phyloP scores from a whole-genome alignment of 2,113 vertebrate genomes.

The Ciconia stormi region DNA sequence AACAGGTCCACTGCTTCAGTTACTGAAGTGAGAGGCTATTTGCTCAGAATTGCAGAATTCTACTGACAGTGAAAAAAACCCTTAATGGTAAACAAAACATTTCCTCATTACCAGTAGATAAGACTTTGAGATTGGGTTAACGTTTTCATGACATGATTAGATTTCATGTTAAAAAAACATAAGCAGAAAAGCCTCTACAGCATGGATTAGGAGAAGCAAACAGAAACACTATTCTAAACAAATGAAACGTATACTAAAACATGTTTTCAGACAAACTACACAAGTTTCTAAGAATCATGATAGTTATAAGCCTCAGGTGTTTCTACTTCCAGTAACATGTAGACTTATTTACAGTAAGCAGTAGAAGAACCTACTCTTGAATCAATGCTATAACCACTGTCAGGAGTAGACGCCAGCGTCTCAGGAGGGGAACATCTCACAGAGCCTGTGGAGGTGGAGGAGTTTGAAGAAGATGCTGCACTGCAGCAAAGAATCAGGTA shows the following conservation, averaged over 20 bases:
- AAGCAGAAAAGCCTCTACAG: not conserved
- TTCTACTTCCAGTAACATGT: not conserved
- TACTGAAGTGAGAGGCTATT: not conserved
- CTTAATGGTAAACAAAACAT: not conserved
- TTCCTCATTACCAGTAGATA: not conserved
- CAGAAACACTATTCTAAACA: not conserved
- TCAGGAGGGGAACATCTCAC: slow-evolving; percentile 96
- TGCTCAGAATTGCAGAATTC: not conserved
- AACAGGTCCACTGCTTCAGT: not conserved
- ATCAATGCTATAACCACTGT: slow-evolving; percentile 96
- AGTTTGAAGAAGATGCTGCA: slow-evolving; percentile 80
- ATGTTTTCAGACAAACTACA: not conserved
- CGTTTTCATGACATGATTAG: not conserved
- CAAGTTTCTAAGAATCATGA: not conserved
- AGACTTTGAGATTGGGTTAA: not conserved
- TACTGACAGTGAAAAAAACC: not conserved
- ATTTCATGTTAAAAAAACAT: not conserved
- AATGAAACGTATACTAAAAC: not conserved
- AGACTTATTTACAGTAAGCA: not conserved
- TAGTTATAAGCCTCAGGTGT: not conserved
- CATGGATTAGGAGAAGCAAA: rapidly evolving
- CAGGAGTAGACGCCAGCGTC: slow-evolving; percentile 97
- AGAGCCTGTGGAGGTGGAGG: slow-evolving; percentile 84
- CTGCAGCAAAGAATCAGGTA: slow-evolving; percentile 98
- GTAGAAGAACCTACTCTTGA: slow-evolving; percentile 83